Evolutionary conservation across 2,888 invertebrate genomes (phyloP), one percentile per base, ranked within the genome.

Genomic region (Automeris io): DNA sequence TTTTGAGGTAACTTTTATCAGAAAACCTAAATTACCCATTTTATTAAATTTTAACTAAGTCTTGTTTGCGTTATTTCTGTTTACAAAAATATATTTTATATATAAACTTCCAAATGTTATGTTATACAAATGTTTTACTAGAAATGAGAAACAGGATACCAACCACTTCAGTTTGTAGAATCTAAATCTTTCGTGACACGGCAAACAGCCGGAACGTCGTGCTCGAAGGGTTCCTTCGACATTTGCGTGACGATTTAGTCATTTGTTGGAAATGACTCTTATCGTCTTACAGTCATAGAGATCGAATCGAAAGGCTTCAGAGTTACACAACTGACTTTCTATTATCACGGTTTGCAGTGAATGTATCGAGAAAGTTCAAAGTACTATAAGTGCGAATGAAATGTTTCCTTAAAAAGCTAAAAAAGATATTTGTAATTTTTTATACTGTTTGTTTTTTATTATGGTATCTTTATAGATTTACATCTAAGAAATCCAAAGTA

Each of bases 261-360:
- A 77, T 80, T 81, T 79, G 67, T 64, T 70, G 70, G 63, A 68
- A 77, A 75, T 64, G 75, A 67, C 71, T 75, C 76, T 79, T 80
- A 80, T 81, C 80, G 74, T 70, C 72, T 79, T 73, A 77, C 73
- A 78, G 79, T 80, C 78, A 79, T 78, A 67, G 71, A 74, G 70
- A 77, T 74, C 66, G 75, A 80, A 80, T 80, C 75, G 71, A 74
- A 76, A 76, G 71, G 70, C 71, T 74, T 71, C 70, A 61, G 61
- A 61, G 65, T 71, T 71, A 74, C 75, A 73, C 71, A 78, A 78
- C 71, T 73, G 67, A 75, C 78, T 72, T 78, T 80, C 75, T 59
- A 74, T 79, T 80, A 76, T 75, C 68, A 64, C 63, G 70, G 69
- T 72, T 69, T 71, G 73, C 67, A 69, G 68, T 54, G 68, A 73